Evolutionary conservation across 2,888 invertebrate genomes (phyloP).

Genomic region (Volucella inanis): DNA sequence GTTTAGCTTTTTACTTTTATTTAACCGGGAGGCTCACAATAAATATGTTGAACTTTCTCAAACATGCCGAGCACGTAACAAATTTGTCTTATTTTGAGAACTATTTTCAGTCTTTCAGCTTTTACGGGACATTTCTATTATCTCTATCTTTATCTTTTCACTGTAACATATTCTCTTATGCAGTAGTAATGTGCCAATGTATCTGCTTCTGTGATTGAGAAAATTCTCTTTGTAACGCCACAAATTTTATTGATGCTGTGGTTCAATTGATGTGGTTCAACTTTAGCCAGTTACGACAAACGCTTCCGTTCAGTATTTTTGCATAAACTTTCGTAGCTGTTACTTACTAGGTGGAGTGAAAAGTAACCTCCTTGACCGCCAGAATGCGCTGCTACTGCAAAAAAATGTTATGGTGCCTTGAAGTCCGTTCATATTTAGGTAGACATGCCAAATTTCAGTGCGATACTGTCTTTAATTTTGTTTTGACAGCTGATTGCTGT

Average conservation of each 20-base stretch:
- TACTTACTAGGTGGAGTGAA: no score
- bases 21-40: conserved; percentile 78
- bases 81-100: conserved; percentile 86
- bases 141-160: conserved; percentile 96
- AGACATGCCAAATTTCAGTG: no score
- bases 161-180: conserved; percentile 96
- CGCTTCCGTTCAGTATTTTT: conserved; percentile 93
- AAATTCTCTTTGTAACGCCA: conserved; percentile 86
- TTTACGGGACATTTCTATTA: conserved; percentile 87
- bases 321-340: conserved; percentile 94
- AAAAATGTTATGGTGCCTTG: no score
- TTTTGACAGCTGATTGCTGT: no score
- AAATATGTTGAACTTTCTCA: conserved; percentile 76
- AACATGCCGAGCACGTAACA: conserved; percentile 87
- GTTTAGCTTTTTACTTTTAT: conserved; percentile 88
- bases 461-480: no score
- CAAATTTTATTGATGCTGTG: conserved; percentile 87
- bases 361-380: no score
- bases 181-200: conserved; percentile 89
- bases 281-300: conserved; percentile 87
- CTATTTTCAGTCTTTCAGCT: conserved; percentile 85
- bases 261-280: conserved; percentile 87
- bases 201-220: conserved; percentile 85
- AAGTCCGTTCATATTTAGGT: no score
- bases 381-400: no score